Percentiles rank a stretch among this genome's conserved stretches.
These are phyloP conservation scores for Anguilla obscura DNA, from an alignment of 2,797 vertebrate species.

Conservation along the genomic window DNA sequence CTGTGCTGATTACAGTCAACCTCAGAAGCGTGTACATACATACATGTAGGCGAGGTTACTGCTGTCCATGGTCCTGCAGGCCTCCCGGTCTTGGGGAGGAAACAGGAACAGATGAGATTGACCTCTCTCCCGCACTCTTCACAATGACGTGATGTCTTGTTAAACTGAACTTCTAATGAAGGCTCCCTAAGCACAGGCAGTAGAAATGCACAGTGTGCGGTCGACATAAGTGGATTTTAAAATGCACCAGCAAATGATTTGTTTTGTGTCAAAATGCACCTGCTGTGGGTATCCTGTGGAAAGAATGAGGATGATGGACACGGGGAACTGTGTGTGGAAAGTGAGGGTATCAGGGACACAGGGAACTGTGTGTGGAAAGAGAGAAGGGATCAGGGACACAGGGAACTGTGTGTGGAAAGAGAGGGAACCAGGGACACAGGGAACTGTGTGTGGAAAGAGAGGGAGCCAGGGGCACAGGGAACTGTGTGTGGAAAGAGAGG, in stretches of 20 bases:
- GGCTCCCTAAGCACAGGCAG: background rate
- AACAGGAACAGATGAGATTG: background rate
- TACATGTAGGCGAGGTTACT: background rate
- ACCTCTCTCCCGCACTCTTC: background rate
- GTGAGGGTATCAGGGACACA: background rate
- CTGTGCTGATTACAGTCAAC: background rate
- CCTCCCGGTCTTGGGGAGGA: background rate
- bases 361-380: background rate
- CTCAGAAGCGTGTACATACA: background rate
- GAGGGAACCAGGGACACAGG: no score
- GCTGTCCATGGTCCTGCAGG: background rate
- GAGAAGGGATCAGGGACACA: no score
- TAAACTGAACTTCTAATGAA: background rate
- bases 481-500: no score
- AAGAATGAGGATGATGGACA: background rate
- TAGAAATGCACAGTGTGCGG: background rate
- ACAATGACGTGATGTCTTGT: background rate
- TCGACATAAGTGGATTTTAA: background rate
- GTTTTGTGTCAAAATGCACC: background rate
- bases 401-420: no score
- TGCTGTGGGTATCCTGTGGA: background rate
- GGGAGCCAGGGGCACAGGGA: no score
- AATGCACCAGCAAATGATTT: background rate
- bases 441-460: no score
- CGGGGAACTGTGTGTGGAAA: background rate